Evolutionary conservation across 1,140 invertebrate genomes (phyloP), one percentile per base, ranked within the genome.

Genomic region (Drosophila simulans): DNA sequence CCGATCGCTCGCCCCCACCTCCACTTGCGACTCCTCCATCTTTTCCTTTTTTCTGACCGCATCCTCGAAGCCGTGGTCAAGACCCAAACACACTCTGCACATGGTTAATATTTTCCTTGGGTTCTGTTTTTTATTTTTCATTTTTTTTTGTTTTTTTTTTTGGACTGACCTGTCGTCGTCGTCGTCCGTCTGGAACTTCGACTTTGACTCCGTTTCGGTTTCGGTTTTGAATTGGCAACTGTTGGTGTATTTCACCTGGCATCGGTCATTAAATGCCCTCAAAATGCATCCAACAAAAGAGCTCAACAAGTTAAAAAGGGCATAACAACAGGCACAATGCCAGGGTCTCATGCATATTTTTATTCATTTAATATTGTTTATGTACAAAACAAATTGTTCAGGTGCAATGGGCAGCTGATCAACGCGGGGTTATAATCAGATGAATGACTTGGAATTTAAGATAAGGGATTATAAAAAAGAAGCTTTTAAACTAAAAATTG

Each of bases 211-310:
- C 54, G 76, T 79, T 72, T 76, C 62, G 73, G 75, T 72, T 80
- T 76, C 70, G 55, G 55, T 78, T 80, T 53, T 22, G 62, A 51
- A 71, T 64, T 57, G 55, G 54, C 72, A 75, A 75, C 84, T 83
- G 83, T 83, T 89, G 66, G 79, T 25, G 52, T 88, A 89, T 88
- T 88, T 88, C 83, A 88, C 83, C 83, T 88, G 83, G 83, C 84
- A 58, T 68, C 71, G 81, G 83, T 88, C 83, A 88, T 88, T 88
- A 88, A 88, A 88, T 79, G 84, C 84, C 79, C 79, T 77, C 72
- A 76, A 75, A 76, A 75, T 76, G 72, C 72, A 76, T 66, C 48
- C 72, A 40, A 70, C 68, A 69, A 70, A 63, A 70, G 66, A 34
- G 69, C 42, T 56, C 43, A 55, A 49, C 37, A 46, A 35, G 37